These are phyloP conservation scores for Scelioninae gen. 2 DNA, from an alignment of 2,888 invertebrate genomes.

Conservation along the genomic window DNA sequence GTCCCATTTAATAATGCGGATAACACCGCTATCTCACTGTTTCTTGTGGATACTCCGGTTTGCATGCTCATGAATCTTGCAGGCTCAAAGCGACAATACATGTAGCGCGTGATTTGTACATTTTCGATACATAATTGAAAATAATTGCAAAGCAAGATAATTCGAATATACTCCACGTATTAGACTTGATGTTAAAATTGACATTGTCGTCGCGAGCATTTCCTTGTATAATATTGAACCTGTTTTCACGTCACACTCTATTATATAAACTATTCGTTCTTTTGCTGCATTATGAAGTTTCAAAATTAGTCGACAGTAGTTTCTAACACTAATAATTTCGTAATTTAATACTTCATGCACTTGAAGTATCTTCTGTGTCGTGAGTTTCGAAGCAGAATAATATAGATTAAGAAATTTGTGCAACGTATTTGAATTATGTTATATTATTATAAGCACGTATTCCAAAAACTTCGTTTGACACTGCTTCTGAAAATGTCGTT, in stretches of 20 bases:
- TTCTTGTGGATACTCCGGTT: slow-evolving; percentile 22
- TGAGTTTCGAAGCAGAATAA: slow-evolving; percentile 13
- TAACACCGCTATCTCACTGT: neutral
- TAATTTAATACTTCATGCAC: slow-evolving; percentile 39
- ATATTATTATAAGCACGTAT: too few species aligned
- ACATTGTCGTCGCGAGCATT: slow-evolving; percentile 10
- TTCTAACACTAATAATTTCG: slow-evolving; percentile 40
- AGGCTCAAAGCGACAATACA: slow-evolving; percentile 7
- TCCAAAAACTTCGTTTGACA: too few species aligned
- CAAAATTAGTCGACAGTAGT: slow-evolving; percentile 30
- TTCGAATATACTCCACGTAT: too few species aligned
- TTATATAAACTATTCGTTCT: slow-evolving; percentile 35
- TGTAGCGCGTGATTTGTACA: neutral
- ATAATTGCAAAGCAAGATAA: too few species aligned
- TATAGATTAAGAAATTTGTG: slow-evolving; percentile 17
- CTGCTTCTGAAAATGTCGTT: too few species aligned
- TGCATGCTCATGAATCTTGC: slow-evolving; percentile 19
- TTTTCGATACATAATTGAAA: too few species aligned
- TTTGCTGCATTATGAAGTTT: slow-evolving; percentile 40
- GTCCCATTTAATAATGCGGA: too few species aligned
- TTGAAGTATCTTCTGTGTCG: slow-evolving; percentile 22
- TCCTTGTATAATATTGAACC: slow-evolving; percentile 2
- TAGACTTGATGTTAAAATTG: slow-evolving; percentile 7
- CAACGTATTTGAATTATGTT: too few species aligned
- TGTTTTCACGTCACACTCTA: slow-evolving; percentile 7